Base-by-base conservation (phyloP, 2,888 invertebrate genomes). In the Aricia artaxerxes region DNA sequence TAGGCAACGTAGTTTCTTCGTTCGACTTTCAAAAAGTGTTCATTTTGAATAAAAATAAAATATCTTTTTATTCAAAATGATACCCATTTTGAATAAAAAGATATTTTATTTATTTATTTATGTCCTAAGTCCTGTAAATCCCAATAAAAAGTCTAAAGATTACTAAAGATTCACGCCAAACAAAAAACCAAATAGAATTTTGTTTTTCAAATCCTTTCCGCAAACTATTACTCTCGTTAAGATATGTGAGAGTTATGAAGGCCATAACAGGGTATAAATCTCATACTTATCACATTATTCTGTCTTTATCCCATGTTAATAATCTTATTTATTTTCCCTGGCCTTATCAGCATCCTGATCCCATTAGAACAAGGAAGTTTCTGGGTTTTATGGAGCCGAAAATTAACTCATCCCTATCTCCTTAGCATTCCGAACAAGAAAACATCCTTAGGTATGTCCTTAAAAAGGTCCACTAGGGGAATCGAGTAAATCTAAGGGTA, bases 371-470 rank as follows among this genome's bases (percentile, higher is more conserved):
- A 64, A 2, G 64, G 64, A 64, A 64, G 64, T 64, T 64, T 64
- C 64, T 11, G 64, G 64, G 64, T 64, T 64, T 64, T 64, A 64
- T 64, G 64, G 64, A 31, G 64, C 64, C 64, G 64, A 64, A 64
- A 64, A 64, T 64, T 35, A 64, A 64, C 64, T 64, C 35, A 31
- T 64, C 64, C 31, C 64, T 31, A 64, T 64, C 31, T 35, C 31
- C 31, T 64, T 64, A 64, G 64, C 64, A 64, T 64, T 64, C 3
- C 31, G 64, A 31, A 64, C 31, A 64, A 64, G 4, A 31, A 64
- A 31, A 64, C 61, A 61, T 61, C 60, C 24, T n/a, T 61, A 61
- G 61, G 61, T 61, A 35, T 64, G 31, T 4, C 31, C 7, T 61
- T 64, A 64, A 64, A 64, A 64, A 64, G 64, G 64, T 64, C 64